Evolutionary conservation across 2,888 invertebrate species (phyloP).

Genomic region (Cremastinae sp.): DNA sequence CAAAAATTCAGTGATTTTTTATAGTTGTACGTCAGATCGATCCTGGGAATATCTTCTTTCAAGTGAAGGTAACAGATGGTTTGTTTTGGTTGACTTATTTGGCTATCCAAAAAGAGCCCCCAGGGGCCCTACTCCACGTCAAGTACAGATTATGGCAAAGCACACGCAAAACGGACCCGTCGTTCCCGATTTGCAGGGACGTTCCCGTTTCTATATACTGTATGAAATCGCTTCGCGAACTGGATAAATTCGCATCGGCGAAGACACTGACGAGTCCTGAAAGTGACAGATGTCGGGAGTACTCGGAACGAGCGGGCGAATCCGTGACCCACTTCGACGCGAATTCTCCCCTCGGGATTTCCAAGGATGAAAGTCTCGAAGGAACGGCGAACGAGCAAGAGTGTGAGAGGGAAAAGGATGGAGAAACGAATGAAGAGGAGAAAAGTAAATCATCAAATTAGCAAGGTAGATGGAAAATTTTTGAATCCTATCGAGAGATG

Average conservation of each 20-base stretch:
- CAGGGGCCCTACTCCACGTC: constrained; percentile 52
- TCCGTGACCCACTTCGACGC: constrained; percentile 59
- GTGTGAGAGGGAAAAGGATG: constrained; percentile 7
- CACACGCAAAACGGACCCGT: constrained; percentile 59
- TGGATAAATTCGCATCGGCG: constrained; percentile 62
- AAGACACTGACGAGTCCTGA: constrained; percentile 62
- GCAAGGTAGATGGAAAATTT: constrained; percentile 32
- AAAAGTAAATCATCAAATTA: constrained; percentile 3
- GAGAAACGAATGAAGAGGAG: not conserved
- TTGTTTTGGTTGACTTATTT: constrained; percentile 49
- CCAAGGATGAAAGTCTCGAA: constrained; percentile 40
- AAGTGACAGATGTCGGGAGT: constrained; percentile 61
- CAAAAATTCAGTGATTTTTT: not conserved
- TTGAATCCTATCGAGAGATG: constrained; percentile 14
- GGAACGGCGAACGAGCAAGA: not conserved
- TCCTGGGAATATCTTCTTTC: constrained; percentile 28
- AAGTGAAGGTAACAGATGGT: constrained; percentile 40
- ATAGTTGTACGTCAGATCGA: not conserved
- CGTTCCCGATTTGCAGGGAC: constrained; percentile 55
- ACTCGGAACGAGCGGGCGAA: constrained; percentile 54
- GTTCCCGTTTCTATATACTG: constrained; percentile 5
- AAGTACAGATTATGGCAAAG: constrained; percentile 57
- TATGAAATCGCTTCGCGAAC: constrained; percentile 52
- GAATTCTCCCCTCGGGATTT: constrained; percentile 30
- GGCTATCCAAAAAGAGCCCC: constrained; percentile 44